Evolutionary conservation across 2,888 invertebrate species (phyloP).

Genomic region (Athetis lepigone): DNA sequence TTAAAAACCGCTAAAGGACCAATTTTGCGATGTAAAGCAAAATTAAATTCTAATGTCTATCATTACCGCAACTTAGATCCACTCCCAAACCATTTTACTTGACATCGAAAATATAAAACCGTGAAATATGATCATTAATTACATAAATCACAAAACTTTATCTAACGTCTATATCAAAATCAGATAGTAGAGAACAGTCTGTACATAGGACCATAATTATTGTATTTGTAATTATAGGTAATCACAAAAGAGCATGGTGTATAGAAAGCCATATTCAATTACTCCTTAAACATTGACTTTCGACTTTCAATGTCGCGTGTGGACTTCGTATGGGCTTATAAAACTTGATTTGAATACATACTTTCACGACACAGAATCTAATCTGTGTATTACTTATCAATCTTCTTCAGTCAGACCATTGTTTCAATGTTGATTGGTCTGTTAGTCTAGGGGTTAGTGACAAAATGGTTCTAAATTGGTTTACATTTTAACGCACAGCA

Average conservation of each 20-base stretch:
- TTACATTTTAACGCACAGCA: too few relatives aligned
- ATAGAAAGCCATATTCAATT: slow-evolving; percentile 59
- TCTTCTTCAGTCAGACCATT: too few relatives aligned
- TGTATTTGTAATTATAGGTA: slow-evolving; percentile 53
- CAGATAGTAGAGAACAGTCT: slow-evolving; percentile 18
- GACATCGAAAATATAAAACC: slow-evolving; percentile 13
- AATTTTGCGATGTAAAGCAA: too few relatives aligned
- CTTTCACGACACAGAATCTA: too few relatives aligned
- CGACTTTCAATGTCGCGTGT: slow-evolving; percentile 50
- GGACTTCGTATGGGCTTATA: background rate
- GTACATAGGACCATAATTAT: slow-evolving; percentile 12
- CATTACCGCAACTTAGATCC: slow-evolving; percentile 16
- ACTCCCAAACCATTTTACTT: slow-evolving; percentile 48
- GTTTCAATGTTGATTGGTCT: too few relatives aligned
- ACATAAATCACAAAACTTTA: slow-evolving; percentile 4
- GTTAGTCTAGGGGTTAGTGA: too few relatives aligned
- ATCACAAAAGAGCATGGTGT: slow-evolving; percentile 48
- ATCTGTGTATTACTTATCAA: too few relatives aligned
- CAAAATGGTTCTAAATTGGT: too few relatives aligned
- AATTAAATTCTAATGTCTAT: slow-evolving; percentile 34
- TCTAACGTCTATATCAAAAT: slow-evolving; percentile 29
- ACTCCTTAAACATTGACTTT: slow-evolving; percentile 49
- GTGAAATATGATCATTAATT: slow-evolving; percentile 30
- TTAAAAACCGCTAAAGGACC: too few relatives aligned
- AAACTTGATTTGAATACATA: slow-evolving; percentile 1